phyloP scores from a whole-genome alignment of 2,888 invertebrate genomes.

The Heliconius sara region DNA sequence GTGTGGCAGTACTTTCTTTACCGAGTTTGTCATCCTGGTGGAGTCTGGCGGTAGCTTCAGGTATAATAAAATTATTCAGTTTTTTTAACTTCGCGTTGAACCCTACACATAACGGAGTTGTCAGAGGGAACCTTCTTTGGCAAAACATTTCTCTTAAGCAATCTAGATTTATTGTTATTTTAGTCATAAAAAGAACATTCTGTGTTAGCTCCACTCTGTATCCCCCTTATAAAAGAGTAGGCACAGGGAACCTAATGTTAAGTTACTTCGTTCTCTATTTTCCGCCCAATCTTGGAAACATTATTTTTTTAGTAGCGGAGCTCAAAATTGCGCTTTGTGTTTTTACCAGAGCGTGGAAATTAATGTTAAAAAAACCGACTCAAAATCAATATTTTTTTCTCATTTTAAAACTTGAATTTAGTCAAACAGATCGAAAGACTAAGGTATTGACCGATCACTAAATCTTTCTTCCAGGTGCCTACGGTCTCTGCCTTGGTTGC shows the following conservation, averaged over 20 bases:
- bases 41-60: conserved; percentile 86
- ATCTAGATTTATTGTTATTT: background rate
- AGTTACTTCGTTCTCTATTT: background rate
- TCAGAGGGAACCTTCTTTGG: background rate
- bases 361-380: background rate
- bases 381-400: background rate
- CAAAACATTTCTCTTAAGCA: too few relatives aligned
- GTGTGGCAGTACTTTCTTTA: conserved; percentile 86
- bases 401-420: background rate
- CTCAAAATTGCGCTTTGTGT: background rate
- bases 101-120: background rate
- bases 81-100: background rate
- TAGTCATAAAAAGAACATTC: too few relatives aligned
- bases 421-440: background rate
- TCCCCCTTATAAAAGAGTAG: background rate
- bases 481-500: conserved; percentile 89
- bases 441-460: background rate
- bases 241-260: background rate
- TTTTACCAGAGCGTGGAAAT: too few relatives aligned
- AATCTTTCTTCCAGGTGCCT: conserved; percentile 71
- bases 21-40: conserved; percentile 87
- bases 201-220: background rate
- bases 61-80: conserved; percentile 55
- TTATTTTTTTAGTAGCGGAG: background rate
- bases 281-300: background rate